Conservation (phyloP, 2,113 vertebrate genomes). For the Pseudonaja textilis region DNA sequence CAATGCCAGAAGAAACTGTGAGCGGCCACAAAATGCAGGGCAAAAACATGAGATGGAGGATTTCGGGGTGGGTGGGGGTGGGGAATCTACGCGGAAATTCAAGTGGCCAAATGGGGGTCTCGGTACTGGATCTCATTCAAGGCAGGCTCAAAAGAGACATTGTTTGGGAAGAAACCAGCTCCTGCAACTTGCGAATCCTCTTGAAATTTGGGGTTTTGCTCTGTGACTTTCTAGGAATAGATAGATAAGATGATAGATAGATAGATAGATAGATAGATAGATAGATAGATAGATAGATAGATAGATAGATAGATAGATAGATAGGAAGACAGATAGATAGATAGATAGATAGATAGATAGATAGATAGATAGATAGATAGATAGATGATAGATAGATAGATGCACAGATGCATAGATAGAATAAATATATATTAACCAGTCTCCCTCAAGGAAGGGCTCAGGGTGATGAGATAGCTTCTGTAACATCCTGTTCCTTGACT, state of each 20-base stretch:
- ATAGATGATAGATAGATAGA: too few species aligned
- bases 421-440: neutral
- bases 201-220: neutral
- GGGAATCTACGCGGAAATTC: neutral
- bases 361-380: too few species aligned
- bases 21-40: too few species aligned
- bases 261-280: too few species aligned
- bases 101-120: neutral
- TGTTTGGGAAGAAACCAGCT: neutral
- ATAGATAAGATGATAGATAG: too few species aligned
- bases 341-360: too few species aligned
- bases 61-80: too few species aligned
- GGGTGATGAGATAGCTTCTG: neutral
- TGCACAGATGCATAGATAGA: too few species aligned
- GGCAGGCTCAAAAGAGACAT: neutral
- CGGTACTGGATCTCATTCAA: neutral
- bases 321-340: too few species aligned
- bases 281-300: too few species aligned
- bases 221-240: neutral
- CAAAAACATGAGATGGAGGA: neutral
- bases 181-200: neutral
- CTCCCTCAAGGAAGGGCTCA: neutral
- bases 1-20: neutral
- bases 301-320: too few species aligned
- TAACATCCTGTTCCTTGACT: neutral